Percentiles rank a stretch among this genome's conserved stretches.
These are phyloP conservation scores for Mus pahari DNA, from an alignment of 2,113 vertebrate genomes.

Conservation along the genomic window DNA sequence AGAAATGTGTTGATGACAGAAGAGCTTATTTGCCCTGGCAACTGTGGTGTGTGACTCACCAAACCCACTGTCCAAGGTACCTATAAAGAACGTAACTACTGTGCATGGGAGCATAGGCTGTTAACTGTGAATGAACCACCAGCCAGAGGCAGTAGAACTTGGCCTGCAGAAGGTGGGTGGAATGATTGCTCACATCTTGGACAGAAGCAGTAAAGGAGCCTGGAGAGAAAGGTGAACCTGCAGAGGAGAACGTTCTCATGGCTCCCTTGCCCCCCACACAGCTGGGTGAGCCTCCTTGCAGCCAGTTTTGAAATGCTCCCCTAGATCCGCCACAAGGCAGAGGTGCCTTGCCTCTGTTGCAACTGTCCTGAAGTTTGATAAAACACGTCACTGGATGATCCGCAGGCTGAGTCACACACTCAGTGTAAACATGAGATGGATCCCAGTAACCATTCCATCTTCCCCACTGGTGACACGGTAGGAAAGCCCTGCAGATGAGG, in stretches of 20 bases:
- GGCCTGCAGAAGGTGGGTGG: fast-evolving
- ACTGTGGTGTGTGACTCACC: fast-evolving
- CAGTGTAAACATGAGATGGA: not conserved
- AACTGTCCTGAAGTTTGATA: fast-evolving
- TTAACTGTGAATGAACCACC: not conserved
- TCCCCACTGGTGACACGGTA: not conserved
- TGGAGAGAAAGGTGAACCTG: fast-evolving
- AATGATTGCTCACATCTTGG: fast-evolving
- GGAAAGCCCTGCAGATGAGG: not conserved
- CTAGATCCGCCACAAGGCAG: too few species aligned
- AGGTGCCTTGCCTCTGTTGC: not conserved
- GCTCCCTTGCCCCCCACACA: not conserved
- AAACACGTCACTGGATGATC: not conserved
- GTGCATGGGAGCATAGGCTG: not conserved
- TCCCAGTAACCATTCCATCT: fast-evolving
- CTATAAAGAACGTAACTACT: not conserved
- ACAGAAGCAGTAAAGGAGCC: fast-evolving
- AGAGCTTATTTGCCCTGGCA: not conserved
- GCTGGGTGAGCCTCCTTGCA: fast-evolving
- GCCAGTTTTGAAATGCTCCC: too few species aligned
- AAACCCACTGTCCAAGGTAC: not conserved
- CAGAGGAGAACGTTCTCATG: not conserved
- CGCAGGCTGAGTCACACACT: not conserved
- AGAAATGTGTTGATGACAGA: not conserved
- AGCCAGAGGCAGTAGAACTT: not conserved